Evolutionary conservation across 2,888 invertebrate genomes (phyloP).

Genomic region (Coenonympha glycerion): DNA sequence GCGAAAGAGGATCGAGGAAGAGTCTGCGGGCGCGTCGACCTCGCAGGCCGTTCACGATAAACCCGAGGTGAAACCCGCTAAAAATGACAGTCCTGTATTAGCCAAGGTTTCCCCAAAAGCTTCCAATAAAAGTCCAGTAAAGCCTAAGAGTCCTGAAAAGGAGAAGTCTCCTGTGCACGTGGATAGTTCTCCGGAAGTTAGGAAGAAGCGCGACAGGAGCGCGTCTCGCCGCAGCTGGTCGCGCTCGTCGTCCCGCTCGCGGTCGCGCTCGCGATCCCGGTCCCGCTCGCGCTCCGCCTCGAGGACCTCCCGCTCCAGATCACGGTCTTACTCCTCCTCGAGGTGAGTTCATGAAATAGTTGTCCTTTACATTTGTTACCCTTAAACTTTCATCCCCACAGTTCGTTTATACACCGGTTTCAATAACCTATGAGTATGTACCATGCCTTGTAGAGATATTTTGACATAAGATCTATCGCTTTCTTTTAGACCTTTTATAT

Average conservation of each 20-base stretch:
- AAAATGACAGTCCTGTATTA: conserved; percentile 28
- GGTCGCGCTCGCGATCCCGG: conserved; percentile 44
- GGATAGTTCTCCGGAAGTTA: conserved; percentile 41
- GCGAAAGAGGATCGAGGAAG: conserved; percentile 42
- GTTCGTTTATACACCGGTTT: too few species aligned
- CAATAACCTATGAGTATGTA: too few species aligned
- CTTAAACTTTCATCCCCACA: too few species aligned
- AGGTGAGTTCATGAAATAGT: conserved; percentile 44
- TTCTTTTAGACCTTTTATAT: too few species aligned
- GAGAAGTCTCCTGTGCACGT: conserved; percentile 40
- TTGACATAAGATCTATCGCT: too few species aligned
- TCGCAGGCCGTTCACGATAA: conserved; percentile 33
- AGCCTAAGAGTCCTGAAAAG: conserved; percentile 31
- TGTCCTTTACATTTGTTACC: too few species aligned
- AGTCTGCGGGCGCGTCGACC: conserved; percentile 45
- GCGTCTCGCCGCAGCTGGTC: conserved; percentile 42
- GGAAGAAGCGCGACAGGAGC: conserved; percentile 40
- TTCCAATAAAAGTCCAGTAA: conserved; percentile 25
- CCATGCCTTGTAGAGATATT: too few species aligned
- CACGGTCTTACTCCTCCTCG: conserved; percentile 71
- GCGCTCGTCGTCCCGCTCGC: conserved; percentile 33
- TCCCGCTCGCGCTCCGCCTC: conserved; percentile 58
- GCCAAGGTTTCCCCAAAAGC: conserved; percentile 19
- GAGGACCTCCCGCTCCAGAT: conserved; percentile 60
- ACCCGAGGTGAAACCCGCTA: conserved; percentile 22